Conservation (phyloP, 37 sponge, comb jelly and placozoan species). For the Tethya wilhelma region DNA sequence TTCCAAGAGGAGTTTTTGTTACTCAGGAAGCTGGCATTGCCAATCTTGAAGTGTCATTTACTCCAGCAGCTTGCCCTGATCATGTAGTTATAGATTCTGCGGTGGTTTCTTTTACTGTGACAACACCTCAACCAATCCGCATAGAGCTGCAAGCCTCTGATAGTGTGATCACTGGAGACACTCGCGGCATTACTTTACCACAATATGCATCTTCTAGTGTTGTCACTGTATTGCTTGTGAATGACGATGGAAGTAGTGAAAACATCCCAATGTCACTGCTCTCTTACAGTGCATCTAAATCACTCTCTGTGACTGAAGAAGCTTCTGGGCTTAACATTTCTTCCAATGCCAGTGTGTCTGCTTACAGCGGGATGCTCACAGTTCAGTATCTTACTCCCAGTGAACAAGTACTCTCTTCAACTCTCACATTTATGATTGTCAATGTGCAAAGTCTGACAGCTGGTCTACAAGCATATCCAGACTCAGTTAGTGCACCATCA, state of each 20-base stretch:
- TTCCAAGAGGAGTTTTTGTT: not conserved
- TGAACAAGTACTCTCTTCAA: not conserved
- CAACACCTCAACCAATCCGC: constrained; percentile 1
- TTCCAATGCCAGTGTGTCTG: not conserved
- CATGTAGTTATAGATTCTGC: not conserved
- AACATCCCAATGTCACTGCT: not conserved
- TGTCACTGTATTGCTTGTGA: not conserved
- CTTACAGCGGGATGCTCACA: not conserved
- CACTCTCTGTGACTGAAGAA: not conserved
- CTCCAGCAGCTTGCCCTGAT: not conserved
- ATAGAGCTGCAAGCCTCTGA: not conserved
- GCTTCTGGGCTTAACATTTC: not conserved
- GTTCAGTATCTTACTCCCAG: not conserved
- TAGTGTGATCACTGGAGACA: constrained; percentile 3
- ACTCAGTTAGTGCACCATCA: not conserved
- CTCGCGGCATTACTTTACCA: not conserved
- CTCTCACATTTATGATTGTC: not conserved
- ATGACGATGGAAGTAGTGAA: too few species aligned
- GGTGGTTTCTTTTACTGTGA: not conserved
- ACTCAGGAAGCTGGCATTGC: constrained; percentile 3
- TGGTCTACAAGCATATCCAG: not conserved
- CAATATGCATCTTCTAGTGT: not conserved
- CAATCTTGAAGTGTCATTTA: constrained; percentile 6
- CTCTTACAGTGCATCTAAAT: not conserved
- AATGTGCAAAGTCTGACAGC: constrained; percentile 4